Conservation (phyloP, 2,888 invertebrate species). For the Notodonta ziczac region DNA sequence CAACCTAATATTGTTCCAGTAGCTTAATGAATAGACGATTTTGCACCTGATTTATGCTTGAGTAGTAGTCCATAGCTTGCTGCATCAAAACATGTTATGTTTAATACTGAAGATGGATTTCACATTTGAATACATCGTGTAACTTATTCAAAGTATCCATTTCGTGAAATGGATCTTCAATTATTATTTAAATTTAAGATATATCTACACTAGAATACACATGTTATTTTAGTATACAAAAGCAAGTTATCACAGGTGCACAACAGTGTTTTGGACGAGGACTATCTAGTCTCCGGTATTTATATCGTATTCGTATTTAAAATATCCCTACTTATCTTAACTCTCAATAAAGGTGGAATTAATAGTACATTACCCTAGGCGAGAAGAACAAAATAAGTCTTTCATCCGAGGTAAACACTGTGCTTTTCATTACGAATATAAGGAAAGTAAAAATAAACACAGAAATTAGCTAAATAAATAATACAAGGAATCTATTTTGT, state of each 20-base stretch:
- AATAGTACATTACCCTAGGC: no score
- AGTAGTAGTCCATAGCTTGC: slow-evolving; percentile 82
- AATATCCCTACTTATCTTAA: no score
- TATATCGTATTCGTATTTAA: no score
- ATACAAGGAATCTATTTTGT: no score
- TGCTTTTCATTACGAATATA: no score
- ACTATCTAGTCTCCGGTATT: no score
- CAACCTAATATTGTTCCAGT: slow-evolving; percentile 64
- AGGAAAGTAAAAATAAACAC: no score
- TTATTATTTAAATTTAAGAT: slow-evolving; percentile 25
- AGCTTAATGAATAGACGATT: slow-evolving; percentile 62
- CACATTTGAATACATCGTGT: slow-evolving; percentile 39
- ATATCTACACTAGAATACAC: slow-evolving; percentile 17
- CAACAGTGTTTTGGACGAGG: no score
- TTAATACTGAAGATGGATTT: slow-evolving; percentile 51
- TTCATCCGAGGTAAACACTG: no score
- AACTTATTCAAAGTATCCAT: slow-evolving; percentile 6
- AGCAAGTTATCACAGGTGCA: not conserved
- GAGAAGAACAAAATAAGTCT: no score
- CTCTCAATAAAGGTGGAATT: no score
- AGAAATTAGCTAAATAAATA: no score
- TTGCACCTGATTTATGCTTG: slow-evolving; percentile 72
- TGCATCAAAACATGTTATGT: slow-evolving; percentile 76
- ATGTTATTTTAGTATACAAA: slow-evolving; percentile 13
- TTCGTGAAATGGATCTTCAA: slow-evolving; percentile 8